These are phyloP conservation scores for Phytoseiulus persimilis DNA, from an alignment of 2,888 invertebrate genomes.

Conservation along the genomic window DNA sequence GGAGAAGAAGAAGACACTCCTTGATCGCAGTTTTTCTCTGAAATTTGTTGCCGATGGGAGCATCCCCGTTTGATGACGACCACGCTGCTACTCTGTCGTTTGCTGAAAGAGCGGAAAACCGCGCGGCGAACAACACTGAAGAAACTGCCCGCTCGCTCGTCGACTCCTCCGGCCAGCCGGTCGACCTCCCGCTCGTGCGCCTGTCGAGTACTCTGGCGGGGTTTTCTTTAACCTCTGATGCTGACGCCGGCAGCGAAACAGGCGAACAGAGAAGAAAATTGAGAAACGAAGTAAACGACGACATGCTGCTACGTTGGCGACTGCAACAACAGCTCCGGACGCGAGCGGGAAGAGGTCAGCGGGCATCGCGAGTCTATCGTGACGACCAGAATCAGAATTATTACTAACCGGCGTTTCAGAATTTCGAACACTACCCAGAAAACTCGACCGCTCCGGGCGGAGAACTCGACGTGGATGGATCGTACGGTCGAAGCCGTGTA, in stretches of 20 bases:
- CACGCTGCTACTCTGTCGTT: not conserved
- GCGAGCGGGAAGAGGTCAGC: not conserved
- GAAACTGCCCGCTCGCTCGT: not conserved
- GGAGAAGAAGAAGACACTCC: not conserved
- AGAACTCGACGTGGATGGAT: not conserved
- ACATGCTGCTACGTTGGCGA: not conserved
- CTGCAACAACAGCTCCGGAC: not conserved
- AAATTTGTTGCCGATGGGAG: not conserved
- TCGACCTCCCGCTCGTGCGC: not conserved
- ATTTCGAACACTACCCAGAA: not conserved
- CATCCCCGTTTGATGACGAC: not conserved
- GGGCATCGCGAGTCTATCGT: not conserved
- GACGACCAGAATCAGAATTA: constrained; percentile 5
- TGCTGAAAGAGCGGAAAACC: not conserved
- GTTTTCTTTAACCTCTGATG: not conserved
- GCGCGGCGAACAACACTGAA: not conserved
- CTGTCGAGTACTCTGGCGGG: not conserved
- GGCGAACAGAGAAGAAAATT: not conserved
- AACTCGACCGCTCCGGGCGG: not conserved
- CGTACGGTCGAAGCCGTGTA: not conserved
- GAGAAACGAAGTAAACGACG: not conserved
- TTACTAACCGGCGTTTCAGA: not conserved
- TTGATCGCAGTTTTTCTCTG: not conserved
- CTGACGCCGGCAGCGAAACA: not conserved
- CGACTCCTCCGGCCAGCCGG: too few species aligned